A percentile compares a stretch with the other conserved stretches of the same genome.
phyloP scores from a whole-genome alignment of 2,113 vertebrate genomes.

The Tapirus terrestris region DNA sequence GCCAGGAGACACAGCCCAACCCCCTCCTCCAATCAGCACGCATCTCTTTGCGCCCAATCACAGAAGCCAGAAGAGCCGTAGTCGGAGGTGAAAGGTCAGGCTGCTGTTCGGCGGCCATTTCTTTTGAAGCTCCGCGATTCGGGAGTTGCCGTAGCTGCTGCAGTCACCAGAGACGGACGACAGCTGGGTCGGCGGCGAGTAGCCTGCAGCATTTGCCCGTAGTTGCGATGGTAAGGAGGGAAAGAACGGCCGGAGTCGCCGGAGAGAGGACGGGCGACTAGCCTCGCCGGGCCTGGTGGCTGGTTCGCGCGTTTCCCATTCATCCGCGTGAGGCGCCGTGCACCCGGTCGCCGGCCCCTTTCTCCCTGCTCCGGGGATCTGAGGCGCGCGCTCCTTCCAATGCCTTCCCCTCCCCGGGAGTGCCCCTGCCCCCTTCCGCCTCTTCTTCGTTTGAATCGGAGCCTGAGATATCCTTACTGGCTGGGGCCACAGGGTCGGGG shows the following conservation, averaged over 20 bases:
- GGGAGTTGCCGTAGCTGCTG: accelerated
- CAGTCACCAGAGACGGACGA: neutral
- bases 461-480: neutral
- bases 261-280: neutral
- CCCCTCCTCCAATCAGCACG: conserved; percentile 53
- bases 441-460: neutral
- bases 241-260: no score
- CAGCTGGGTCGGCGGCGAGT: neutral
- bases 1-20: accelerated
- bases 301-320: conserved; percentile 41
- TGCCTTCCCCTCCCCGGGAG: neutral
- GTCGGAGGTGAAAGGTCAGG: conserved; percentile 58
- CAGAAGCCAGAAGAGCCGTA: neutral
- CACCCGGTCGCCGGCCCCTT: neutral
- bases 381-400: neutral
- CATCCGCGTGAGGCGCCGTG: conserved; percentile 43
- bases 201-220: neutral
- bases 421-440: neutral
- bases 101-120: conserved; percentile 78
- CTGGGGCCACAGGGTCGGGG: neutral
- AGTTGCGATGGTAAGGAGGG: conserved; percentile 71
- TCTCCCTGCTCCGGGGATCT: neutral
- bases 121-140: neutral
- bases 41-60: conserved; percentile 36
- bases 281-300: neutral